Percentiles rank a stretch among this genome's conserved stretches.
These are phyloP conservation scores for Hermodice carunculata DNA, from an alignment of 2,888 invertebrate genomes.

Conservation along the genomic window DNA sequence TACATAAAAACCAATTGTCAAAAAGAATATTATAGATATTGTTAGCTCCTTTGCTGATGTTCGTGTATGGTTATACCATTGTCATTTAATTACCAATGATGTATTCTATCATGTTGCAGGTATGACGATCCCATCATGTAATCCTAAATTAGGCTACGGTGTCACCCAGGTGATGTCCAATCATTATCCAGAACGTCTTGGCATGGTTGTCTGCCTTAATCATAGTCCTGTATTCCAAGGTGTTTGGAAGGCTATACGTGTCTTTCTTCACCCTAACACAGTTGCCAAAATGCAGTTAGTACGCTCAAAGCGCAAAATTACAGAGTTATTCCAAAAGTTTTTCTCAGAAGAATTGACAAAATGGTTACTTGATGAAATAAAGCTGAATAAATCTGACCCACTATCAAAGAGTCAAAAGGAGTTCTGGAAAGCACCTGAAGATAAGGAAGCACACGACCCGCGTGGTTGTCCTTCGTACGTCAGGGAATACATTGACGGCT, in stretches of 20 bases:
- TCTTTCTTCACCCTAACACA: conserved; percentile 60
- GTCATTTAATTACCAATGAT: no score
- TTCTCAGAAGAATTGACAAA: conserved; percentile 57
- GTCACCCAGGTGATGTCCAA: conserved; percentile 59
- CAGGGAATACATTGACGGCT: conserved; percentile 42
- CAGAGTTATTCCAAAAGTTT: conserved; percentile 49
- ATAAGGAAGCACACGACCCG: conserved; percentile 55
- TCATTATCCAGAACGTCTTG: conserved; percentile 68
- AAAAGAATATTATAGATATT: not conserved
- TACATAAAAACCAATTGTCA: no score
- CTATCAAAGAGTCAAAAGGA: conserved; percentile 49
- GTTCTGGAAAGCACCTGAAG: conserved; percentile 59
- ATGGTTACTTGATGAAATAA: conserved; percentile 64
- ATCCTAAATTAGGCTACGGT: conserved; percentile 62
- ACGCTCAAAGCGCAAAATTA: conserved; percentile 55
- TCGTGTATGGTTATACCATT: not conserved
- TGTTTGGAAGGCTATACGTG: conserved; percentile 65
- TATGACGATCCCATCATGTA: conserved; percentile 62
- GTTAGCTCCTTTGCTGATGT: not conserved
- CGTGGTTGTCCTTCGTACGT: conserved; percentile 61
- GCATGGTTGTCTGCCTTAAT: conserved; percentile 62
- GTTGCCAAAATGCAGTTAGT: conserved; percentile 59
- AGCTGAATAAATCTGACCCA: conserved; percentile 56
- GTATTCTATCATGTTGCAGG: conserved; percentile 51
- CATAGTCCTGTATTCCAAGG: conserved; percentile 64